Evolutionary conservation across 1,140 invertebrate genomes (phyloP), one percentile per base, ranked within the genome.

Genomic region (Pararge aegeria): DNA sequence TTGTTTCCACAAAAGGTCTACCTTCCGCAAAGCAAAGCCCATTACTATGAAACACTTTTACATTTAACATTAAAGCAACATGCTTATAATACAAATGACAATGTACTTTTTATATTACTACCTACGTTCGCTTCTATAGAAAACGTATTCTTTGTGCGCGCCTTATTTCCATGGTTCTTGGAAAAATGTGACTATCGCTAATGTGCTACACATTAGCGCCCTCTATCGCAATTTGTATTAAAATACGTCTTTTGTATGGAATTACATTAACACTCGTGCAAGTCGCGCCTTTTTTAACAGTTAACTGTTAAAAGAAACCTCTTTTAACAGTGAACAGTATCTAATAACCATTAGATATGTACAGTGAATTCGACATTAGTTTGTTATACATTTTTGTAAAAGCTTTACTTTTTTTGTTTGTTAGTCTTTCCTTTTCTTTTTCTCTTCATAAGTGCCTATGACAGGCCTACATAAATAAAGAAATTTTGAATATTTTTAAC

Each of bases 91-190:
- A n/a, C 34, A n/a, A 38, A 42, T 10, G 38, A 42, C 38, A 42
- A 42, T 18, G 38, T n/a, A 42, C 13, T 15, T 42, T 18, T 40
- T 42, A 6, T 10, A 42, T 42, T 16, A 42, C 12, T 4, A 3
- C 38, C 13, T 5, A 34, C 30, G 30, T 0, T 12, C 30, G 30
- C 4, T 34, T 42, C 38, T 16, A 42, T 42, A 42, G 38, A 42
- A 42, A 42, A 42, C 16, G 13, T 42, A 42, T 18, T 42, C 38
- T 42, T 42, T 42, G 38, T 42, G 16, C 38, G 10, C 34, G 34
- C 38, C 38, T 18, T 37, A 16, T 40, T 42, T 15, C 13, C 38
- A 18, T 42, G 38, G 13, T 42, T 42, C 38, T 42, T 42, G 38
- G 38, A 42, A 42, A 37, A 18, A 16, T 42, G 15, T 42, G 5